phyloP scores from a whole-genome alignment of 2,797 vertebrate species.

The Fistularia commersonii region DNA sequence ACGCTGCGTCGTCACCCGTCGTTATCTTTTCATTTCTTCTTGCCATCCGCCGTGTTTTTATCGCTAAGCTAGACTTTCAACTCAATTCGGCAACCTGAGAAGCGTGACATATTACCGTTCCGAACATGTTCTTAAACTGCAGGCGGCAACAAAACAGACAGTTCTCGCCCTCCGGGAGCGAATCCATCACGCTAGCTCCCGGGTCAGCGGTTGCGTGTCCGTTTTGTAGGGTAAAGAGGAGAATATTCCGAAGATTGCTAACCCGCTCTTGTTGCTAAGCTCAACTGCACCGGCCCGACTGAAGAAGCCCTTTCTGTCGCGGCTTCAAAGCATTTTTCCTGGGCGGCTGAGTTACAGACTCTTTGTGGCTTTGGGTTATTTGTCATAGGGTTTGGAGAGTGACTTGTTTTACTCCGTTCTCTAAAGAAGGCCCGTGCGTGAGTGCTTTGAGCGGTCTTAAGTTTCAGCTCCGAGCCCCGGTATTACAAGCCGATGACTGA shows the following conservation, averaged over 20 bases:
- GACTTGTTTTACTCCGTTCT: constrained; percentile 75
- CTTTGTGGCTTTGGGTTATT: constrained; percentile 79
- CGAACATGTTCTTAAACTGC: constrained; percentile 39
- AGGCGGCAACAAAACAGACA: constrained; percentile 30
- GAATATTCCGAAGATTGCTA: constrained; percentile 8
- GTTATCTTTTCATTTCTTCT: constrained; percentile 67
- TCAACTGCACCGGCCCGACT: constrained; percentile 22
- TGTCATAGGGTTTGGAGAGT: constrained; percentile 78
- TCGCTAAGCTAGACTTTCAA: constrained; percentile 53
- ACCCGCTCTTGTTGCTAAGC: constrained; percentile 25
- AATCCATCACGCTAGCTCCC: constrained; percentile 17
- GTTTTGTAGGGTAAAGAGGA: constrained; percentile 23
- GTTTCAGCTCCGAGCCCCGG: constrained; percentile 70
- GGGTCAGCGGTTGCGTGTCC: constrained; percentile 22
- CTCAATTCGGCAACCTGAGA: constrained; percentile 41
- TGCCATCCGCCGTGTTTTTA: constrained; percentile 49
- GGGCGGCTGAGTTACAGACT: constrained; percentile 74
- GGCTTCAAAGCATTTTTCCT: constrained; percentile 77
- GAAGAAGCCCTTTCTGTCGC: constrained; percentile 70
- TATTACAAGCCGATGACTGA: constrained; percentile 82
- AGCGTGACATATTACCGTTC: constrained; percentile 56
- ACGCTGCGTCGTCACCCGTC: constrained; percentile 47
- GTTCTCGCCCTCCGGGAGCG: constrained; percentile 14
- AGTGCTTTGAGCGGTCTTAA: constrained; percentile 70
- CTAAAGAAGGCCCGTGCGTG: constrained; percentile 63